A percentile compares a stretch with the other conserved stretches of the same genome.
phyloP scores from a whole-genome alignment of 2,797 vertebrate species.

The Sphenopsis melanotis region DNA sequence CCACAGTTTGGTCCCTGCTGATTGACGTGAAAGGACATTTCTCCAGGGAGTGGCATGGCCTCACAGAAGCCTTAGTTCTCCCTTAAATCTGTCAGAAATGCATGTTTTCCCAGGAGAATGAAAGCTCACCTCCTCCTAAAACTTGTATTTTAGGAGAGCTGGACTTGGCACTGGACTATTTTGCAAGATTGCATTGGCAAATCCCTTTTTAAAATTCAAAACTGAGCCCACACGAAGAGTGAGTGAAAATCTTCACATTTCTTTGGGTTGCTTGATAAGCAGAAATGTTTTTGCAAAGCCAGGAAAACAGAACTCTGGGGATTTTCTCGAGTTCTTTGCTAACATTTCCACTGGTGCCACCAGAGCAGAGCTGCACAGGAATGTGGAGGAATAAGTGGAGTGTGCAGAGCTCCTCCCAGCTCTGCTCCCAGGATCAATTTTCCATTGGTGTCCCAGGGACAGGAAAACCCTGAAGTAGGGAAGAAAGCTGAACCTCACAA shows the following conservation, averaged over 20 bases:
- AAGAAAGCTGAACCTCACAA: background rate
- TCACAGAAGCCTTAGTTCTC: background rate
- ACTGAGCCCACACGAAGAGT: slow-evolving; percentile 21
- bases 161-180: background rate
- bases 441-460: background rate
- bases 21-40: background rate
- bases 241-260: background rate
- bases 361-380: background rate
- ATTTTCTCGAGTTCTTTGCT: background rate
- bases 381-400: background rate
- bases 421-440: background rate
- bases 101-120: background rate
- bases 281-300: slow-evolving; percentile 31
- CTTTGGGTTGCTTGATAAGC: slow-evolving; percentile 37
- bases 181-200: slow-evolving; percentile 41
- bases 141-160: slow-evolving; percentile 2
- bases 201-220: slow-evolving; percentile 30
- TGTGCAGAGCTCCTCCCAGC: background rate
- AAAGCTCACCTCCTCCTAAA: slow-evolving; percentile 22
- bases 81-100: background rate
- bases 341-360: background rate
- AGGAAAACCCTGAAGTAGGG: background rate
- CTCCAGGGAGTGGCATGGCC: background rate
- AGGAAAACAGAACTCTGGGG: background rate
- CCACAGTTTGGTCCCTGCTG: background rate